Percentiles rank a stretch among this genome's conserved stretches.
phyloP scores from a whole-genome alignment of 1,140 invertebrate species.

The Ptiloglossa arizonensis region DNA sequence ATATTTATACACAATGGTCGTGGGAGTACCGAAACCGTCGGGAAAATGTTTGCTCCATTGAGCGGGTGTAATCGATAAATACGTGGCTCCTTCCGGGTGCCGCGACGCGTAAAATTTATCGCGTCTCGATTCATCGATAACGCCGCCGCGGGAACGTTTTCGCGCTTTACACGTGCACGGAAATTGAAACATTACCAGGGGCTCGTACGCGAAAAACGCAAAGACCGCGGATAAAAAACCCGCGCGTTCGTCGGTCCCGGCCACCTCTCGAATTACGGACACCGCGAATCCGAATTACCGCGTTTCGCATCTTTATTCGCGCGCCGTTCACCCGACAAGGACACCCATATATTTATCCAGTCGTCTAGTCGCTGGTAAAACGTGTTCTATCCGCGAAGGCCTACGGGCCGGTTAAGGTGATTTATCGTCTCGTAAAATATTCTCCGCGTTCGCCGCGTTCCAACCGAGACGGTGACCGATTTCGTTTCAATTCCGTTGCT shows the following conservation, averaged over 20 bases:
- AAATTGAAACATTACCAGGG: background rate
- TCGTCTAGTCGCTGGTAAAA: constrained; percentile 53
- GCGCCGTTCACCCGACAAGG: constrained; percentile 42
- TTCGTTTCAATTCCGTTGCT: background rate
- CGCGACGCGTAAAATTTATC: background rate
- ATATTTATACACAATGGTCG: background rate
- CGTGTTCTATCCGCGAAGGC: constrained; percentile 51
- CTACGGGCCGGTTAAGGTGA: constrained; percentile 48
- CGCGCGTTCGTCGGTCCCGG: constrained; percentile 7
- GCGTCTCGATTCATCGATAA: constrained; percentile 5
- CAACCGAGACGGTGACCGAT: constrained; percentile 25
- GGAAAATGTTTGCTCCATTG: background rate
- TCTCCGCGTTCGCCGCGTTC: constrained; percentile 9
- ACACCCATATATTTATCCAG: constrained; percentile 51
- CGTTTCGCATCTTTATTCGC: constrained; percentile 45
- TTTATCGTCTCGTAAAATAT: constrained; percentile 59
- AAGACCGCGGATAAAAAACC: background rate
- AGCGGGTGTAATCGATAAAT: background rate
- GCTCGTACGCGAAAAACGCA: background rate
- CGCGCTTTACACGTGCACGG: too few relatives aligned
- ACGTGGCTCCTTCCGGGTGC: background rate
- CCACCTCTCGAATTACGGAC: constrained; percentile 6
- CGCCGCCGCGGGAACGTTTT: background rate
- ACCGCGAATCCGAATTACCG: constrained; percentile 42
- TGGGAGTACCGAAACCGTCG: background rate